phyloP scores from a whole-genome alignment of 2,888 invertebrate species.

The Pimpla rufipes region DNA sequence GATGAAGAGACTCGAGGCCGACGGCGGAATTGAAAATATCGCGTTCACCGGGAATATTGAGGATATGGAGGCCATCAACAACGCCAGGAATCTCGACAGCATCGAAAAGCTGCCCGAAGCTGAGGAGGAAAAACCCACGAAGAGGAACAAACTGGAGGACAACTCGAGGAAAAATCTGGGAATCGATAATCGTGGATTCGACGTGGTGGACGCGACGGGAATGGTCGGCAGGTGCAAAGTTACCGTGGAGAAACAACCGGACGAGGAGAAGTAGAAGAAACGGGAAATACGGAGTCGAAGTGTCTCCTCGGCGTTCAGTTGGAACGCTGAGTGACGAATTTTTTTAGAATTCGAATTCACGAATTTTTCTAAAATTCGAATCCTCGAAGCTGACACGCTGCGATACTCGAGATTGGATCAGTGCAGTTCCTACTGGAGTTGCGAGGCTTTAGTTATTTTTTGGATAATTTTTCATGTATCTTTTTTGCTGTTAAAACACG shows the following conservation, averaged over 20 bases:
- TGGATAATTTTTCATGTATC: no score
- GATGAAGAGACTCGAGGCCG: conserved; percentile 57
- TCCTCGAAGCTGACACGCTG: no score
- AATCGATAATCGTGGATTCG: conserved; percentile 71
- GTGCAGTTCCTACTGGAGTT: neutral
- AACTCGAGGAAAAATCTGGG: conserved; percentile 45
- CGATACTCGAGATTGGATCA: neutral
- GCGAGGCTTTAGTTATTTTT: neutral
- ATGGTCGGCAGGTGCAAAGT: conserved; percentile 71
- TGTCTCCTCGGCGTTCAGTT: neutral
- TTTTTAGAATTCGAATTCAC: neutral
- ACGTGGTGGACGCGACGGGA: conserved; percentile 63
- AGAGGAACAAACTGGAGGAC: conserved; percentile 24
- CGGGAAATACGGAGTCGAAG: neutral
- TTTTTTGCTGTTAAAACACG: no score
- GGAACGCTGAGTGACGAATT: neutral
- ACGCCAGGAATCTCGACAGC: conserved; percentile 78
- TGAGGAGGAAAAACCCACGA: conserved; percentile 24
- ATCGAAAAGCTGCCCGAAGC: conserved; percentile 72
- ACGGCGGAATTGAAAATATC: conserved; percentile 36
- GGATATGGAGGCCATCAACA: conserved; percentile 76
- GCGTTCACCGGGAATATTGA: conserved; percentile 41
- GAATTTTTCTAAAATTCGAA: no score
- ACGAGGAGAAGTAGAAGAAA: conserved; percentile 55
- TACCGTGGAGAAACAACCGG: conserved; percentile 74